Conservation (phyloP, 2,888 invertebrate species). For the Andrena fulva region DNA sequence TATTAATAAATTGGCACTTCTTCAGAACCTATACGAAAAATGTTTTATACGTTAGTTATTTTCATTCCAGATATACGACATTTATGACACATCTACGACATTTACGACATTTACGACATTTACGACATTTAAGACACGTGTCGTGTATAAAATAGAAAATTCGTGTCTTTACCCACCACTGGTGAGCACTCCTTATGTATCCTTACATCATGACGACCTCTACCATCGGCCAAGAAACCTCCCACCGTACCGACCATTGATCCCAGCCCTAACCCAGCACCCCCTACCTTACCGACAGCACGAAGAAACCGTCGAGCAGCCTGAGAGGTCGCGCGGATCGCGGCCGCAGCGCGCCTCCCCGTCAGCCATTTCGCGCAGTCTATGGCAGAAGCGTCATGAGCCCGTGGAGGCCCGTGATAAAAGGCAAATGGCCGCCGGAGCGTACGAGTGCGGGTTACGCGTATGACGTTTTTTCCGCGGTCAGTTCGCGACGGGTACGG, state of each 20-base stretch:
- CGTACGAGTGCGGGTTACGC: conserved; percentile 60
- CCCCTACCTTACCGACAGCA: neutral
- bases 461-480: conserved; percentile 64
- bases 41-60: no score
- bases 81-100: no score
- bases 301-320: neutral
- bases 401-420: conserved; percentile 71
- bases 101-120: no score
- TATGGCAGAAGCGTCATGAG: conserved; percentile 64
- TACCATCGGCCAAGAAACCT: neutral
- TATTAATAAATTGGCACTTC: no score
- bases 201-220: neutral
- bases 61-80: no score
- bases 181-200: no score
- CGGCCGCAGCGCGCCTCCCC: neutral
- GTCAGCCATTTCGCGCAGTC: conserved; percentile 1
- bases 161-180: no score
- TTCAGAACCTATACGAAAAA: no score
- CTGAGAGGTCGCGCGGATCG: neutral
- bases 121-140: no score
- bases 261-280: no score
- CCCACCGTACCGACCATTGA: neutral
- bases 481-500: conserved; percentile 50
- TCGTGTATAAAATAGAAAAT: no score
- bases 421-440: conserved; percentile 79